Evolutionary conservation across 2,888 invertebrate genomes (phyloP), one percentile per base, ranked within the genome.

Genomic region (Pristionchus maxplancki): DNA sequence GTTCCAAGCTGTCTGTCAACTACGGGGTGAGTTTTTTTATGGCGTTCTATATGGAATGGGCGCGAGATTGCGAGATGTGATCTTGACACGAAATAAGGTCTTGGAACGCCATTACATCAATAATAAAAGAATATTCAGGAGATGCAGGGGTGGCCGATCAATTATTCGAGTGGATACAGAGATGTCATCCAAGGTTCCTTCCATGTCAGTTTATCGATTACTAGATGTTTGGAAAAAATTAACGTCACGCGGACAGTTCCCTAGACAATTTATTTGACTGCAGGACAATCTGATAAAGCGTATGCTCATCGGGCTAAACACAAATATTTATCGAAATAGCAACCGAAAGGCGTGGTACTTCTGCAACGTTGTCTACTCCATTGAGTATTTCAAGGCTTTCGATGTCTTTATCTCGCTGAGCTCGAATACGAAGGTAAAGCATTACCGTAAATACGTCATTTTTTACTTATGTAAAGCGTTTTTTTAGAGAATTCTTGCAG

Each of bases 301-400:
- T 20, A 71, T 71, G 15, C 71, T 17, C 3, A 28, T 71, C 31
- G 31, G 71, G 5, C 15, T 71, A 3, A 34, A 17, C 31, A 3
- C 71, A 13, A 28, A 31, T 6, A 31, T 6, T 4, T 17, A 17
- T 17, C n/a, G n/a, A n/a, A n/a, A 13, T 2, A 28, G 28, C 15
- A 71, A 28, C 28, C 71, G 34, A 13, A 81, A 48, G 48, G 20
- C 44, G 1, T 81, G 81, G 81, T 81, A 81, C 48, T 81, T 28
- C 81, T 48, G 20, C 28, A 81, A 81, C 15, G 48, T 48, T 20
- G 13, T 81, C 13, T 81, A 34, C 34, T 13, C 81, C 15, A 48
- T 81, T 2, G 81, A 81, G n/a, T 81, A 81, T 28, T 48, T 81
- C 28, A 81, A 81, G 48, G 24, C 81, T 20, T 81, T 81, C n/a